Conservation (phyloP, 1,140 invertebrate genomes). For the Trinorchestia longiramus region DNA sequence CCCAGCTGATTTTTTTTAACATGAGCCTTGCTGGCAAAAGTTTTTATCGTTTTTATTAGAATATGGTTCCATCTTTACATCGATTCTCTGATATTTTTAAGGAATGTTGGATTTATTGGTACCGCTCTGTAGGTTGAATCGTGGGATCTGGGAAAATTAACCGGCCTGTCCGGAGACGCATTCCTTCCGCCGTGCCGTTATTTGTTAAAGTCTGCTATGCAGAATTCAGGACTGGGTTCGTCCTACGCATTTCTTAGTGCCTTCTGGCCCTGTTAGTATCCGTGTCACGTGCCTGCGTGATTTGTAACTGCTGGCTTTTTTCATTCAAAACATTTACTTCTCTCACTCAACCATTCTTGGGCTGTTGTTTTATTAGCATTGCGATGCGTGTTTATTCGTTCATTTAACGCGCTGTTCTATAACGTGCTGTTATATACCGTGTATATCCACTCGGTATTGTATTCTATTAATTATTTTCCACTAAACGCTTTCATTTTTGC, state of each 20-base stretch:
- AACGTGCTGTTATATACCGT: background rate
- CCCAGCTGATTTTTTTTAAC: no score
- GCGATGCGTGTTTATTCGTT: background rate
- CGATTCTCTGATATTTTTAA: background rate
- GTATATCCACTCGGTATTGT: background rate
- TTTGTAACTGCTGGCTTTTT: background rate
- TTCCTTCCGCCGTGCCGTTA: background rate
- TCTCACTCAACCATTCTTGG: background rate
- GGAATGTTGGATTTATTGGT: background rate
- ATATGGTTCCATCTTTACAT: background rate
- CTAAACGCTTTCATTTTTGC: background rate
- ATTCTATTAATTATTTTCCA: background rate
- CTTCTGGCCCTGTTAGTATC: background rate
- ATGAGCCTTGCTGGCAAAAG: background rate
- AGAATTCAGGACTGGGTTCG: background rate
- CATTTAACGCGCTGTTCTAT: background rate
- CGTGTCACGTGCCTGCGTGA: background rate
- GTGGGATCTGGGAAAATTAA: background rate
- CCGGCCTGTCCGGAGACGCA: background rate
- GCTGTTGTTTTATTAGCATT: background rate
- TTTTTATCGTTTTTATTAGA: background rate
- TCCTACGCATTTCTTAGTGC: background rate
- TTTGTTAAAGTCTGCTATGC: background rate
- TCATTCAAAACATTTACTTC: background rate
- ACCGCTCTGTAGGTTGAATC: background rate